Base-by-base conservation (phyloP, 2,113 vertebrate genomes). In the Gallinago jamesoni region DNA sequence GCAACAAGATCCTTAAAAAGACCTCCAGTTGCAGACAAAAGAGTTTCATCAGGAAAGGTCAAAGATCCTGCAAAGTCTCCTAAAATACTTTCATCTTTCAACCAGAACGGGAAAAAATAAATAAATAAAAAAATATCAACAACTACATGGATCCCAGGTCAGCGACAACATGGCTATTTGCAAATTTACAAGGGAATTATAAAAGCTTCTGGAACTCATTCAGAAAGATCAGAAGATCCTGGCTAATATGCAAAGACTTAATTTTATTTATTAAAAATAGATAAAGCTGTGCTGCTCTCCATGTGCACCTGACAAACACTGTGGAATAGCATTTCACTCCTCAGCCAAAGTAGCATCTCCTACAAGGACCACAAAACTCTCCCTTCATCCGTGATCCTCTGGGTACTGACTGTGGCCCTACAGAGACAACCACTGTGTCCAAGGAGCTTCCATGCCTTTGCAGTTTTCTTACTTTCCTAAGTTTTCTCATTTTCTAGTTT, bases 301-400 rank as follows among this genome's bases (percentile, higher is more conserved):
- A 6, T 4, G 5, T 17, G 28, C 12, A 79, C 15, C 48, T 43
- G 30, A 64, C 8, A 81, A 81, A 82, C 52, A 52, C 6, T 6
- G 9, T 7, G 50, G 37, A 89, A 90, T 1, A 76, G 12, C 14
- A 52, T 72, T 76, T 85, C 15, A 53, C 6, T 59, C 50, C 27
- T 78, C 53, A 56, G 25, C 8, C 28, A 48, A 69, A 86, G 45
- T 0, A 69, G 21, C 15, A 66, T 64, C 18, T 92, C 33, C 55
- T 64, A 68, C 16, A 88, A 53, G 20, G 50, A 68, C 9, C 20
- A 57, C 41, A 84, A 84, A 81, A 70, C 18, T 33, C 55, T 35
- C 28, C 21, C 17, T 62, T 9, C 3, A 2, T 21, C 39, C 1
- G 0, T 14, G 17, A 53, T 30, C 50, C 59, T 64, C 45, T 64